A percentile compares a stretch with the other conserved stretches of the same genome.
Evolutionary conservation across 1,140 invertebrate genomes (phyloP).

Genomic region (Hypothenemus hampei): DNA sequence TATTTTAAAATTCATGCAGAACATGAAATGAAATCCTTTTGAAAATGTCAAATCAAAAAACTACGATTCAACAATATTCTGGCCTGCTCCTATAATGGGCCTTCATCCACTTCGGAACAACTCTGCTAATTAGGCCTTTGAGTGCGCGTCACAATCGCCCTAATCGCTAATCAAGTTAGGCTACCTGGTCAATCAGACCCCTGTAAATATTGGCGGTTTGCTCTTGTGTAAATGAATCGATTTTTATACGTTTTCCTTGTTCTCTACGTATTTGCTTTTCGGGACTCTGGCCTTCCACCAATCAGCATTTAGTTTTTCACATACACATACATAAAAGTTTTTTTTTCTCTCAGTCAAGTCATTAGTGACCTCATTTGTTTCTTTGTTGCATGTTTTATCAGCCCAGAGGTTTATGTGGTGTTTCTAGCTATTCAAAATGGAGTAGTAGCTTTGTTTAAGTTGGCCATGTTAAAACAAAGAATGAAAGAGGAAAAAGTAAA

Average conservation of each 20-base stretch:
- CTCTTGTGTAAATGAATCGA: slow-evolving; percentile 43
- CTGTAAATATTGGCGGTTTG: slow-evolving; percentile 43
- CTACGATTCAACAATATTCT: not conserved
- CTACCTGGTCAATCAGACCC: slow-evolving; percentile 42
- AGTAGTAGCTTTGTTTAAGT: too few relatives aligned
- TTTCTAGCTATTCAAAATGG: too few relatives aligned
- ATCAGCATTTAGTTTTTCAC: too few relatives aligned
- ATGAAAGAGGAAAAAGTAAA: too few relatives aligned
- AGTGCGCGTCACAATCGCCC: slow-evolving; percentile 43
- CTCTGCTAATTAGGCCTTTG: slow-evolving; percentile 43
- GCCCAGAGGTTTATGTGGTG: too few relatives aligned
- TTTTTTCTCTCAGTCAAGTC: too few relatives aligned
- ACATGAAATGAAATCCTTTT: not conserved
- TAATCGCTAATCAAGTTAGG: slow-evolving; percentile 45
- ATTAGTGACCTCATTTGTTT: too few relatives aligned
- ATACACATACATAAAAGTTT: too few relatives aligned
- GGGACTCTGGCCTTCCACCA: slow-evolving; percentile 12
- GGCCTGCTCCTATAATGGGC: slow-evolving; percentile 4
- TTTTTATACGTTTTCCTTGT: slow-evolving; percentile 41
- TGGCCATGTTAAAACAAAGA: too few relatives aligned
- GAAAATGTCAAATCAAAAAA: not conserved
- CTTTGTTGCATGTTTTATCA: too few relatives aligned
- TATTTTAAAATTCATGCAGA: not conserved
- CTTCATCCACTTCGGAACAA: slow-evolving; percentile 18
- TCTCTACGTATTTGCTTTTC: slow-evolving; percentile 27